These are phyloP conservation scores for Hemistola chrysoprasaria DNA, from an alignment of 2,888 invertebrate species.

Conservation along the genomic window DNA sequence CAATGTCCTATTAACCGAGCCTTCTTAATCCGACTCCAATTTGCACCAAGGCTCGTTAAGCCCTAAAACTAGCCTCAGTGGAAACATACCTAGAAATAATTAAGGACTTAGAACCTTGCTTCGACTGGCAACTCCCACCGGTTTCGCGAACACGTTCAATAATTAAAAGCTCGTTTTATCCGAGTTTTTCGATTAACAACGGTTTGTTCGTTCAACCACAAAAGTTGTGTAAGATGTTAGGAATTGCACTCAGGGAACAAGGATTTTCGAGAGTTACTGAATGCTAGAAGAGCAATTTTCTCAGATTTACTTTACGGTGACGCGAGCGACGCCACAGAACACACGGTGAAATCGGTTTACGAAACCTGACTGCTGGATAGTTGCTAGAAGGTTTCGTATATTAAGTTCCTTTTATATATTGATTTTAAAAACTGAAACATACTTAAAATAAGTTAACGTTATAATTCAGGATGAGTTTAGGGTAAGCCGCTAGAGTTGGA, in stretches of 20 bases:
- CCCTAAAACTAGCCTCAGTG: conserved; percentile 10
- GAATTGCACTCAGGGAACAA: conserved; percentile 10
- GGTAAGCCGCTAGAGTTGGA: too few relatives aligned
- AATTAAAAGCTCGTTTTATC: conserved; percentile 17
- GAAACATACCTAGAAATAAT: conserved; percentile 15
- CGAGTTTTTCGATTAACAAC: conserved; percentile 14
- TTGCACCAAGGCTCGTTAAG: conserved; percentile 17
- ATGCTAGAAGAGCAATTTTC: conserved; percentile 4
- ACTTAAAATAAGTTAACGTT: too few relatives aligned
- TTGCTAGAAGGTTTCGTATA: too few relatives aligned
- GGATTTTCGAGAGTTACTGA: not conserved
- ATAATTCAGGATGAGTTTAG: too few relatives aligned
- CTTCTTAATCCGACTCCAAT: conserved; percentile 19
- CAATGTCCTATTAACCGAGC: conserved; percentile 15
- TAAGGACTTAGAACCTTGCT: conserved; percentile 11
- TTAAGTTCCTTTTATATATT: too few relatives aligned
- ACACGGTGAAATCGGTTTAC: too few relatives aligned
- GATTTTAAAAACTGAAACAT: too few relatives aligned
- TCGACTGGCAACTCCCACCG: conserved; percentile 16
- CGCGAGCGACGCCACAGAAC: not conserved
- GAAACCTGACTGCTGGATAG: too few relatives aligned
- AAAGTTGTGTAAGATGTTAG: conserved; percentile 6
- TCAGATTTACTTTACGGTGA: not conserved
- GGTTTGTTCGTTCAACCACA: conserved; percentile 5
- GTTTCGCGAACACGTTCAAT: conserved; percentile 15